phyloP scores from a whole-genome alignment of 2,113 vertebrate species.

The Epinephelus moara region DNA sequence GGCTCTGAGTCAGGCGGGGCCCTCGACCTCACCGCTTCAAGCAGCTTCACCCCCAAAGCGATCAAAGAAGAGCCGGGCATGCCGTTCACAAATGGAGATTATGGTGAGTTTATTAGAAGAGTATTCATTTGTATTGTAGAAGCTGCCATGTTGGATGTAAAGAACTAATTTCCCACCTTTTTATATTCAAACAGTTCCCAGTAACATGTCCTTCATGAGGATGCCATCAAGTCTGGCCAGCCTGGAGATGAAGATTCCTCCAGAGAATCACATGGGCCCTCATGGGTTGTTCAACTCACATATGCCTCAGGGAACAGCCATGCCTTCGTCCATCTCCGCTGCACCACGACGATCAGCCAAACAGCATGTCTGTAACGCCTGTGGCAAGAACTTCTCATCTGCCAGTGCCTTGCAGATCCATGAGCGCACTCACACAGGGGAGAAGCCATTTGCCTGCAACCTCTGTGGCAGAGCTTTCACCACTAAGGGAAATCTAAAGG shows the following conservation, averaged over 20 bases:
- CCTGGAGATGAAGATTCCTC: conserved; percentile 90
- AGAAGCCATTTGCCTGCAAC: conserved; percentile 96
- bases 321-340: conserved; percentile 83
- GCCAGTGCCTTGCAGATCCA: conserved; percentile 98
- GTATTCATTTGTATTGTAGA: neutral
- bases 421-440: conserved; percentile 96
- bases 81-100: conserved; percentile 86
- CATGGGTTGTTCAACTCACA: conserved; percentile 87
- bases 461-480: conserved; percentile 97
- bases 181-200: conserved; percentile 81
- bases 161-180: neutral
- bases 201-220: conserved; percentile 86
- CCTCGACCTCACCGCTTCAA: conserved; percentile 92
- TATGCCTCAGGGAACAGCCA: conserved; percentile 84
- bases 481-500: conserved; percentile 98
- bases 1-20: conserved; percentile 88
- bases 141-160: neutral
- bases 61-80: conserved; percentile 90
- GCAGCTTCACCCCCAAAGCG: conserved; percentile 83
- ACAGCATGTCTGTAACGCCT: conserved; percentile 91
- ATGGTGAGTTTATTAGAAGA: conserved; percentile 76
- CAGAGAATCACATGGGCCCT: conserved; percentile 85
- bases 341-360: conserved; percentile 91
- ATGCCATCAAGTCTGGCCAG: conserved; percentile 90
- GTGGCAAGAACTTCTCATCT: conserved; percentile 97